These are phyloP conservation scores for Antitype chi DNA, from an alignment of 2,888 invertebrate species.

Conservation along the genomic window DNA sequence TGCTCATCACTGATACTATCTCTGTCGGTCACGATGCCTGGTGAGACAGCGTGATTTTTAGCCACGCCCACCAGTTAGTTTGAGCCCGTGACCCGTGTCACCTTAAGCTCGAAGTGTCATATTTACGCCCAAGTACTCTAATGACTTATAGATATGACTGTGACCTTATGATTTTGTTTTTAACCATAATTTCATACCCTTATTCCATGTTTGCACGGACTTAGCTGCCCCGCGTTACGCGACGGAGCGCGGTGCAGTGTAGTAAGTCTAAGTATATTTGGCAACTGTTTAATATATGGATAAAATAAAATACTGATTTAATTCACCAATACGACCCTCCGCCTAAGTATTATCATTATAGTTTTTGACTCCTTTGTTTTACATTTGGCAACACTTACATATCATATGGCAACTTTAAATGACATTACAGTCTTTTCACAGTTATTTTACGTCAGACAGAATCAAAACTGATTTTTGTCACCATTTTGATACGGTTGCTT, in stretches of 20 bases:
- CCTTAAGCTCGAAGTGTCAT: neutral
- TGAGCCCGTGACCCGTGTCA: no score
- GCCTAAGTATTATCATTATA: neutral
- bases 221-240: no score
- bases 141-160: neutral
- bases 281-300: neutral
- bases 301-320: neutral
- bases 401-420: neutral
- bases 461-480: neutral
- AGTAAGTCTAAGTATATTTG: neutral
- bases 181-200: no score
- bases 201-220: no score
- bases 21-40: no score
- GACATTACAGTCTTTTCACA: no score
- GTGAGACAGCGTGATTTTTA: no score
- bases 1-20: no score
- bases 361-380: conserved; percentile 15
- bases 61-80: no score
- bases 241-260: no score
- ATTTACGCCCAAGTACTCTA: neutral
- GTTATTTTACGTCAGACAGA: neutral
- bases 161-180: neutral
- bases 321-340: neutral
- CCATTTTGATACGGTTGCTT: neutral
- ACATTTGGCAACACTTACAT: conserved; percentile 3